Evolutionary conservation across 2,888 invertebrate species (phyloP).

Genomic region (Fragum sueziense): DNA sequence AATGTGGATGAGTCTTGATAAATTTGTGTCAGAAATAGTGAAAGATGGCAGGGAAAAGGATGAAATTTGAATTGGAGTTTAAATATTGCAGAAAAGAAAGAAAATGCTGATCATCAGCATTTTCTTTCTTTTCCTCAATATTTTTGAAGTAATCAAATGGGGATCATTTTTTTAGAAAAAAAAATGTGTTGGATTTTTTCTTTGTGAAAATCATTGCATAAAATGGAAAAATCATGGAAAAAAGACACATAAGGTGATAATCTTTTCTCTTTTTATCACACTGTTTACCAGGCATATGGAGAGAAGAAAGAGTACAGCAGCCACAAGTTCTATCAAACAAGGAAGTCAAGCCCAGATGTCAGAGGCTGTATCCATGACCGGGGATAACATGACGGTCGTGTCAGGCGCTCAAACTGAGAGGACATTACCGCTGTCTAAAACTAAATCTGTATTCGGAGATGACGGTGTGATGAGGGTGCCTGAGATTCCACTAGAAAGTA

Average conservation of each 20-base stretch:
- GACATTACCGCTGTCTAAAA: conserved; percentile 46
- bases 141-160: no score
- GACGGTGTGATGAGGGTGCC: conserved; percentile 56
- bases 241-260: no score
- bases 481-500: conserved; percentile 59
- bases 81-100: no score
- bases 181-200: no score
- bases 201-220: no score
- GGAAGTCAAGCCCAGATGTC: conserved; percentile 60
- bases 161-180: no score
- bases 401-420: conserved; percentile 54
- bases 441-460: conserved; percentile 53
- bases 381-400: conserved; percentile 51
- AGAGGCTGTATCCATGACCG: conserved; percentile 40
- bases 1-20: conserved; percentile 37
- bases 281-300: conserved; percentile 31
- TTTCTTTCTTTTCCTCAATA: no score
- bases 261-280: no score
- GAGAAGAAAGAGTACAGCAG: conserved; percentile 66
- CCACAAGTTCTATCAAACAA: conserved; percentile 58
- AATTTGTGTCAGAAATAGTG: conserved; percentile 59
- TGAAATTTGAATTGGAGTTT: no score
- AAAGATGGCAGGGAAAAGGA: conserved; percentile 43
- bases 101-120: no score
- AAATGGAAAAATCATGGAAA: no score